Evolutionary conservation across 2,113 vertebrate genomes (phyloP).

Genomic region (Cheilinus undulatus): DNA sequence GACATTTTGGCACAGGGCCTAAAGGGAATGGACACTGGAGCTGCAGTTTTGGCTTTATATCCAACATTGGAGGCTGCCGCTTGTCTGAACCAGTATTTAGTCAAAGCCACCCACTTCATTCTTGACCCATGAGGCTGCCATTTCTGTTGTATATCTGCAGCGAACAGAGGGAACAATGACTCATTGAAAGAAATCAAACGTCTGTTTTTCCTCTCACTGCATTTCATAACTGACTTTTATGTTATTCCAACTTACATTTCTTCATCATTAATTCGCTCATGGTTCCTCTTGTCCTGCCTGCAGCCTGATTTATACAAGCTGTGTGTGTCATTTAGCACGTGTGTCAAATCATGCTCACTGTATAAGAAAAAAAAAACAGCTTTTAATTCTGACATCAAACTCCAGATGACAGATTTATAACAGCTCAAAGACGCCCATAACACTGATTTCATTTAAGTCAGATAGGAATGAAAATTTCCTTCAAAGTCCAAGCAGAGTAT

Average conservation of each 20-base stretch:
- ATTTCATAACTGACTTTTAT: constrained; percentile 29
- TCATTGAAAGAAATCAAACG: constrained; percentile 34
- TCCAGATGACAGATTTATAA: constrained; percentile 62
- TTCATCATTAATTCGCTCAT: constrained; percentile 25
- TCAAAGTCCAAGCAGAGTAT: constrained; percentile 32
- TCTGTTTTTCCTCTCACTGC: constrained; percentile 31
- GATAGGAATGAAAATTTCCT: constrained; percentile 28
- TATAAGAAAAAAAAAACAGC: constrained; percentile 41
- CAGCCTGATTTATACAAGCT: not conserved
- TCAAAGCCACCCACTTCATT: constrained; percentile 56
- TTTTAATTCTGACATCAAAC: constrained; percentile 41
- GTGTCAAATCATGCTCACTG: constrained; percentile 25
- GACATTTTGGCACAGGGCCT: too few species aligned
- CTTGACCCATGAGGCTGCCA: constrained; percentile 45
- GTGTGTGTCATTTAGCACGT: constrained; percentile 22
- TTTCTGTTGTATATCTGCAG: constrained; percentile 15
- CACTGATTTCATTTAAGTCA: constrained; percentile 45
- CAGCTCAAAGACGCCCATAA: constrained; percentile 35
- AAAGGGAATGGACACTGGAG: too few species aligned
- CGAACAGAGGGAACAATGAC: constrained; percentile 38
- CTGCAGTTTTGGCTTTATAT: too few species aligned
- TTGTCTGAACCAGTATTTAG: constrained; percentile 18
- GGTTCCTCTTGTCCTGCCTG: constrained; percentile 15
- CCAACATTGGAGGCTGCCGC: too few species aligned
- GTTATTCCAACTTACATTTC: constrained; percentile 10